These are phyloP conservation scores for Amphibalanus amphitrite DNA, from an alignment of 1,140 invertebrate species.

Conservation along the genomic window DNA sequence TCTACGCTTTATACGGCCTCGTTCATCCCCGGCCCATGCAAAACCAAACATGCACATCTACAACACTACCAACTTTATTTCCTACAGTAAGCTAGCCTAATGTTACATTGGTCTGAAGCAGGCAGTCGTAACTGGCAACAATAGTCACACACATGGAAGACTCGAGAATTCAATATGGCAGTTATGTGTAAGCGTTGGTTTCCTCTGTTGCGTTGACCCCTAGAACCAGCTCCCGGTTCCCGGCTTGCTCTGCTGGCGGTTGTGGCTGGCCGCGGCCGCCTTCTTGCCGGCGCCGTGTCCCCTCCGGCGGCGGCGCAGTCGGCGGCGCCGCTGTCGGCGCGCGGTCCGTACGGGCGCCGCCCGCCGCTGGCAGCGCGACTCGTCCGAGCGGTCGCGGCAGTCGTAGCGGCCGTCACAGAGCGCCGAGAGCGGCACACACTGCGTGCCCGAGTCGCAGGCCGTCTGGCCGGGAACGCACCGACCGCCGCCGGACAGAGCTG, in stretches of 20 bases:
- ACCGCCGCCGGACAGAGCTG: too few relatives aligned
- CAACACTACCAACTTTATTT: background rate
- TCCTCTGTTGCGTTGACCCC: too few relatives aligned
- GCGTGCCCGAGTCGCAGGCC: constrained; percentile 8
- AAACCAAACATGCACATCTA: background rate
- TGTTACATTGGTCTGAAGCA: background rate
- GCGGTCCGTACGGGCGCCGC: too few relatives aligned
- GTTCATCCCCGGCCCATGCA: background rate
- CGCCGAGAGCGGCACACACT: constrained; percentile 10
- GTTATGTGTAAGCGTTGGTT: background rate
- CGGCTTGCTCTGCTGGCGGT: background rate
- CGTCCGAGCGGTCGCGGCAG: constrained; percentile 12
- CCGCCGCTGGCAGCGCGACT: constrained; percentile 15
- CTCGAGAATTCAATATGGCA: background rate
- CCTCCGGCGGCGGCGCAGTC: too few relatives aligned
- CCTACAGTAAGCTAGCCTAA: background rate
- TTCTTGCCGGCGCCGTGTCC: background rate
- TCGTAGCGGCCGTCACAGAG: constrained; percentile 12
- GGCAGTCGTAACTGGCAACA: background rate
- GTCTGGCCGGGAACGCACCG: constrained; percentile 8
- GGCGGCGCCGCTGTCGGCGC: too few relatives aligned
- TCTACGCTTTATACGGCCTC: too few relatives aligned
- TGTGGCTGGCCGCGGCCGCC: background rate
- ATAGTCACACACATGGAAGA: background rate
- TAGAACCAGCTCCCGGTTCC: background rate